Evolutionary conservation across 2,888 invertebrate species (phyloP).

Genomic region (Oscheius myriophilus): DNA sequence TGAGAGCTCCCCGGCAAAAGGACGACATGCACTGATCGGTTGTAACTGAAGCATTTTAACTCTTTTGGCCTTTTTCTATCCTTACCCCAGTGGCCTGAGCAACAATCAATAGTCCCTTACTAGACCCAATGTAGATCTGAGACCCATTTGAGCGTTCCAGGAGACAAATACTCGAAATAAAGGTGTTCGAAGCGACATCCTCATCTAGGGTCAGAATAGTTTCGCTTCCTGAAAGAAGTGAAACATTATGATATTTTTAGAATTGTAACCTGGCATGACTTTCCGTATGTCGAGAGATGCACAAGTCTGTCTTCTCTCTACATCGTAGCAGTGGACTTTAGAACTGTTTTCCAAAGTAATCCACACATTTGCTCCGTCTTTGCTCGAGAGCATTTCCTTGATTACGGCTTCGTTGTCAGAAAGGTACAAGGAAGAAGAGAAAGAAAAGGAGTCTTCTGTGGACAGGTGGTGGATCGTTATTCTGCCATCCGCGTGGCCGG

Average conservation of each 20-base stretch:
- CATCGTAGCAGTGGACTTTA: conserved; percentile 52
- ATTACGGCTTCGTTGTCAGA: conserved; percentile 72
- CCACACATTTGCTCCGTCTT: conserved; percentile 46
- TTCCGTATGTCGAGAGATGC: conserved; percentile 49
- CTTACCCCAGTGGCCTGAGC: conserved; percentile 78
- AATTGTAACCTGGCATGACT: conserved; percentile 46
- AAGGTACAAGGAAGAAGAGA: conserved; percentile 77
- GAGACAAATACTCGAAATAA: conserved; percentile 81
- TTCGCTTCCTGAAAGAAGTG: conserved; percentile 78
- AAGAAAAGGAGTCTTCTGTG: conserved; percentile 76
- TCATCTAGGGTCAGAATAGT: conserved; percentile 89
- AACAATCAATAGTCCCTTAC: conserved; percentile 91
- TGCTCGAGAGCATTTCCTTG: conserved; percentile 36
- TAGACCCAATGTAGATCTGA: conserved; percentile 86
- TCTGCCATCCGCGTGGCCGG: conserved; percentile 84
- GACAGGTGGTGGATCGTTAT: conserved; percentile 83
- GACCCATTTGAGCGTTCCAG: conserved; percentile 70
- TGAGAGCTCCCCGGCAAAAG: conserved; percentile 43
- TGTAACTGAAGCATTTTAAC: conserved; percentile 45
- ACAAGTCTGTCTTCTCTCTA: conserved; percentile 40
- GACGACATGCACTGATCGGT: conserved; percentile 55
- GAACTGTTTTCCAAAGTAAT: conserved; percentile 44
- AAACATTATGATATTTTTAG: too few relatives aligned
- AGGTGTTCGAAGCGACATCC: conserved; percentile 78
- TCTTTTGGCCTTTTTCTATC: neutral